These are phyloP conservation scores for Macrotus californicus DNA, from an alignment of 2,113 vertebrate genomes.

Conservation along the genomic window DNA sequence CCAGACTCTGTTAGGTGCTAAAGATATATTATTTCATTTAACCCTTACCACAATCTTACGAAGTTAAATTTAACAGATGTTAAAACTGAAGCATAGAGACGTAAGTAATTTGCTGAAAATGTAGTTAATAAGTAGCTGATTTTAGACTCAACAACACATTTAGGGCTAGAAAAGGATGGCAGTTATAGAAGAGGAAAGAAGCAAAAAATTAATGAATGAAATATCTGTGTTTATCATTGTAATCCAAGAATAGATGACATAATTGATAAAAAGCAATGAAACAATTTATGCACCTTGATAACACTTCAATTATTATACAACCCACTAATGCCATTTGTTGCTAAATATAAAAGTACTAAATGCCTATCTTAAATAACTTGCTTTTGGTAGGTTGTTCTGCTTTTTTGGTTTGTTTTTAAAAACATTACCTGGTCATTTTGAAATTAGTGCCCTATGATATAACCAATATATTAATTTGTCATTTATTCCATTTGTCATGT, in stretches of 20 bases:
- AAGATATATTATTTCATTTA: not conserved
- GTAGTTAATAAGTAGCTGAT: not conserved
- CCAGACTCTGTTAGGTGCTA: not conserved
- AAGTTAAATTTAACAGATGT: constrained; percentile 16
- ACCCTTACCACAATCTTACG: not conserved
- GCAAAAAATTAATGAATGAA: not conserved
- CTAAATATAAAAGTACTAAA: constrained; percentile 1
- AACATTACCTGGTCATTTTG: constrained; percentile 8
- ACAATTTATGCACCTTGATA: not conserved
- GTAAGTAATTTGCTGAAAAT: constrained; percentile 22
- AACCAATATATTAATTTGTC: not conserved
- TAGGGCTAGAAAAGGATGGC: not conserved
- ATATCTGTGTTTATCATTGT: not conserved
- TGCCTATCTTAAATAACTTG: constrained; percentile 1
- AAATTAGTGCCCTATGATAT: constrained; percentile 11
- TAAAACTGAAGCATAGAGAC: not conserved
- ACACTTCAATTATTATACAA: not conserved
- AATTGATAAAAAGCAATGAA: not conserved
- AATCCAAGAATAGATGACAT: not conserved
- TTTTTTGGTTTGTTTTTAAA: not conserved
- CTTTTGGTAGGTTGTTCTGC: not conserved
- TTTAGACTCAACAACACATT: not conserved
- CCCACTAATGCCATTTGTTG: not conserved
- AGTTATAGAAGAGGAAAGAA: not conserved
- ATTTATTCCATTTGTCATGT: not conserved